Conservation (phyloP, 2,113 vertebrate species). For the Cavia porcellus region DNA sequence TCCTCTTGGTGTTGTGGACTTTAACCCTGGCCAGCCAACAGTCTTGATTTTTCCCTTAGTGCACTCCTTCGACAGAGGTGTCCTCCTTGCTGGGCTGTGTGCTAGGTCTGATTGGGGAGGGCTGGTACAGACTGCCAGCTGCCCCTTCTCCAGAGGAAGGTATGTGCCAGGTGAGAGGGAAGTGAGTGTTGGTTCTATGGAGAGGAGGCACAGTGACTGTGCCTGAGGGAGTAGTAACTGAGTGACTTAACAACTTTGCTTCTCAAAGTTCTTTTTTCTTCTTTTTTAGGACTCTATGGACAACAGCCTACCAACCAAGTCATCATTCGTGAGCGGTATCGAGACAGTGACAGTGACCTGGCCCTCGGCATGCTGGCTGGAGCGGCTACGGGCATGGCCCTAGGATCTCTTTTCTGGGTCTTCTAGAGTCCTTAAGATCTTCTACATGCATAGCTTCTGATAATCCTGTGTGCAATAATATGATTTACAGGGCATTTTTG, state of each 20-base stretch:
- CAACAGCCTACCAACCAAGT: constrained; percentile 92
- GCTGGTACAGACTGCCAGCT: background rate
- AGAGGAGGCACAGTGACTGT: background rate
- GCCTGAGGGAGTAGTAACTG: background rate
- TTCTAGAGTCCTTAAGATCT: constrained; percentile 88
- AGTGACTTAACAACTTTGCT: background rate
- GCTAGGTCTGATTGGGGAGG: background rate
- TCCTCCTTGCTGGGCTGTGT: background rate
- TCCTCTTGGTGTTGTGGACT: background rate
- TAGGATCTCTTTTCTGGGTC: constrained; percentile 96
- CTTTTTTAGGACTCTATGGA: constrained; percentile 88
- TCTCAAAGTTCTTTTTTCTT: background rate
- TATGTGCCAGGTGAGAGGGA: background rate
- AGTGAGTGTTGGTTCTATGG: background rate
- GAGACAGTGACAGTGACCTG: constrained; percentile 92
- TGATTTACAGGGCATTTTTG: constrained; percentile 83
- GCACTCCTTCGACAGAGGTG: background rate
- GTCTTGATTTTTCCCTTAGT: background rate
- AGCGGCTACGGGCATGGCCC: constrained; percentile 95
- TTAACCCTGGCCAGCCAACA: background rate
- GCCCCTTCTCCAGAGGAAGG: background rate
- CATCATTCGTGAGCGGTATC: constrained; percentile 93
- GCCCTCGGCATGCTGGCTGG: constrained; percentile 96
- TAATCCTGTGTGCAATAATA: constrained; percentile 83
- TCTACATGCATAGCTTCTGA: constrained; percentile 82